Evolutionary conservation across 2,888 invertebrate species (phyloP), one percentile per base, ranked within the genome.

Genomic region (Brachyptera putata): DNA sequence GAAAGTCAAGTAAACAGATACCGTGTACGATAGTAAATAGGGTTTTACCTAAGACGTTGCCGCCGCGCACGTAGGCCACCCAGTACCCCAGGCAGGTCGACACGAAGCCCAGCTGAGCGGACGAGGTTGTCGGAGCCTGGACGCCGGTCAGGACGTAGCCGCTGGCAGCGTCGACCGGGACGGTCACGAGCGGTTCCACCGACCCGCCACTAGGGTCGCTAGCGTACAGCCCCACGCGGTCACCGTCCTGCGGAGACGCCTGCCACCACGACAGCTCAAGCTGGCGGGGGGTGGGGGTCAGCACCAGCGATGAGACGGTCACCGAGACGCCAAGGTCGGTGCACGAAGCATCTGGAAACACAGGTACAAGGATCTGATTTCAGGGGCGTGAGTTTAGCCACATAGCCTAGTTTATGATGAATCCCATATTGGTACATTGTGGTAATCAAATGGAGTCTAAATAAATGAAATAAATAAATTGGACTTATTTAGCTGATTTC

Each of bases 1-100:
- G n/a, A n/a, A n/a, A n/a, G n/a, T n/a, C n/a, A n/a, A n/a, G n/a
- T n/a, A n/a, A n/a, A n/a, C n/a, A n/a, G n/a, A n/a, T n/a, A n/a
- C n/a, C n/a, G n/a, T n/a, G n/a, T n/a, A n/a, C n/a, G n/a, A n/a
- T n/a, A n/a, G n/a, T n/a, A n/a, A n/a, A n/a, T n/a, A n/a, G n/a
- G n/a, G n/a, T n/a, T n/a, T n/a, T n/a, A n/a, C n/a, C n/a, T n/a
- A n/a, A n/a, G n/a, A n/a, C n/a, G n/a, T n/a, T n/a, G 24, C 37
- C 50, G 4, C 26, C 26, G 43, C 39, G 37, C 2, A 53, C 11
- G 50, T 62, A 62, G 34, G 57, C 60, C 9, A 24, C 57, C 62
- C 62, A 62, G 26, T 34, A 57, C 3, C 60, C 60, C 48, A 62
- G 57, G 39, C 62, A 62, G 21, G 18, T 39, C 14, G 26, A 21